Evolutionary conservation across 1,140 invertebrate species (phyloP).

Genomic region (Brachionus rubens): DNA sequence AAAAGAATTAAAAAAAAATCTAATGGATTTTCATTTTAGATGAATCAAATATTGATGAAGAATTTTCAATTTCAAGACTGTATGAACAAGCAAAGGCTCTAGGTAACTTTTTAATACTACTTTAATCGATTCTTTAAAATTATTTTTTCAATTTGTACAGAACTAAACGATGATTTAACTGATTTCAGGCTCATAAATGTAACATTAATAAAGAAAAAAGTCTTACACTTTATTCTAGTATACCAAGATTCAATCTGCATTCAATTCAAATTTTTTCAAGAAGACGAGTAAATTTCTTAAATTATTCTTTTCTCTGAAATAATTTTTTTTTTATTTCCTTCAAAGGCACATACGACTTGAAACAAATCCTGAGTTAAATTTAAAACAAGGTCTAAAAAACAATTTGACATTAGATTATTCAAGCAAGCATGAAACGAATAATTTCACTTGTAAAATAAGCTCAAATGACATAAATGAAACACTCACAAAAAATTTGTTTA

Average conservation of each 20-base stretch:
- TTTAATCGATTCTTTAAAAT: background rate
- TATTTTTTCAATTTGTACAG: background rate
- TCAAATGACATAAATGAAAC: background rate
- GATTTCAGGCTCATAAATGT: background rate
- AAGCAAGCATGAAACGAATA: background rate
- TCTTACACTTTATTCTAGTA: background rate
- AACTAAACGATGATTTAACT: background rate
- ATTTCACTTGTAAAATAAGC: background rate
- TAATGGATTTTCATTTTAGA: no score
- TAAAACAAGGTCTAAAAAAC: background rate
- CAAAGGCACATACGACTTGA: background rate
- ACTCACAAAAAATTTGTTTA: background rate
- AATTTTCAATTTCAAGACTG: background rate
- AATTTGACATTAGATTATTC: slow-evolving; percentile 7
- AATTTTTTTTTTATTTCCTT: background rate
- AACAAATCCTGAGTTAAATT: background rate
- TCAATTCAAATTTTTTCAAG: background rate
- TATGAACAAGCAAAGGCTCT: background rate
- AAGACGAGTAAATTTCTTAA: background rate
- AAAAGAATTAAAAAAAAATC: no score
- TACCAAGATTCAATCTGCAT: slow-evolving; percentile 5
- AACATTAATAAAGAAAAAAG: background rate
- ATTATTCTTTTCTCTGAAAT: background rate
- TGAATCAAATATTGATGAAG: no score
- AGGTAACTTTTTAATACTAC: background rate